A percentile compares a stretch with the other conserved stretches of the same genome.
phyloP scores from a whole-genome alignment of 1,140 invertebrate species.

The Drosophila serrata region DNA sequence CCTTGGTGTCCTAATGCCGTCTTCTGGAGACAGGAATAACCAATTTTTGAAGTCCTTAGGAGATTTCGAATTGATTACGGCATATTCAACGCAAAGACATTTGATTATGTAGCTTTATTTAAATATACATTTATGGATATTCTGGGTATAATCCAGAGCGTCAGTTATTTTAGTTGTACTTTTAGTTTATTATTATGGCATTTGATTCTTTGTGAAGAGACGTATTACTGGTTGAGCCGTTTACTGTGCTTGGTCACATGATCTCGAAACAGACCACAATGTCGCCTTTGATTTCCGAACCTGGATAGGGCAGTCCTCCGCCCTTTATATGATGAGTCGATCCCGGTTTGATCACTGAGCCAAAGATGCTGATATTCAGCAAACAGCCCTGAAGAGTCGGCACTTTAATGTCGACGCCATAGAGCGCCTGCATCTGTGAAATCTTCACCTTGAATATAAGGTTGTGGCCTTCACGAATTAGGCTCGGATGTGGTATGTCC shows the following conservation, averaged over 20 bases:
- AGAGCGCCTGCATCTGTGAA: not conserved
- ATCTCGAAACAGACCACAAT: not conserved
- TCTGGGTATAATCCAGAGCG: not conserved
- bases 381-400: not conserved
- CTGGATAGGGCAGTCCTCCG: not conserved
- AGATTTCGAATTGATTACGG: not conserved
- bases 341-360: not conserved
- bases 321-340: not conserved
- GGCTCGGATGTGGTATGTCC: slow-evolving; percentile 85
- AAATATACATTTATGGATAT: not conserved
- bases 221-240: not conserved
- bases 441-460: not conserved
- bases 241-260: not conserved
- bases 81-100: not conserved
- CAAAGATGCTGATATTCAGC: not conserved
- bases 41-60: too few species aligned
- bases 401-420: not conserved
- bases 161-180: not conserved
- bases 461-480: not conserved
- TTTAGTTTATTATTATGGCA: not conserved
- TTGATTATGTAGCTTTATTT: not conserved
- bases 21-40: too few species aligned
- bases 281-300: not conserved
- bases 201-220: not conserved
- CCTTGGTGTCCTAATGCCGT: too few species aligned